Conservation (phyloP, 2,113 vertebrate genomes). For the Cygnus atratus region DNA sequence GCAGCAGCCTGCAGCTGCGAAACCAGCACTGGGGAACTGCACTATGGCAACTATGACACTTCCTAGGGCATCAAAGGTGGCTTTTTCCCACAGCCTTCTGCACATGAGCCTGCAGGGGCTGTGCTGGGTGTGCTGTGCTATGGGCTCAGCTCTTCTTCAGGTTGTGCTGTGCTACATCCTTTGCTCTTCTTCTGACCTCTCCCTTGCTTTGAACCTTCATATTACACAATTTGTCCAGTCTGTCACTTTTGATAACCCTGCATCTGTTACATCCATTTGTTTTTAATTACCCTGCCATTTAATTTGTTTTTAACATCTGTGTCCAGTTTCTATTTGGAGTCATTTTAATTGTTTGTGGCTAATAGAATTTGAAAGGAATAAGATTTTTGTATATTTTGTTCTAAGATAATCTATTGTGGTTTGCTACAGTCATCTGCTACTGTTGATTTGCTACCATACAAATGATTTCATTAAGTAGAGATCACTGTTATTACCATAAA, state of each 20-base stretch:
- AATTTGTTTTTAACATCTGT: slow-evolving; percentile 41
- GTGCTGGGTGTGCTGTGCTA: accelerated
- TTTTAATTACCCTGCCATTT: slow-evolving; percentile 36
- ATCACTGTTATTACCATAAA: slow-evolving; percentile 52
- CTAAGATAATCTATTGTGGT: slow-evolving; percentile 14
- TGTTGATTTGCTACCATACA: slow-evolving; percentile 36
- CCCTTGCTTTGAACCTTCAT: background rate
- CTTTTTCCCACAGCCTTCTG: accelerated
- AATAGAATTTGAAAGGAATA: slow-evolving; percentile 47
- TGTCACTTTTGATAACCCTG: slow-evolving; percentile 20
- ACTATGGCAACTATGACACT: background rate
- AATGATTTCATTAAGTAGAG: slow-evolving; percentile 42
- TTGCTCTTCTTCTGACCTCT: background rate
- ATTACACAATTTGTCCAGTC: background rate
- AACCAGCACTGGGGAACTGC: accelerated
- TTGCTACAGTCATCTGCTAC: slow-evolving; percentile 14
- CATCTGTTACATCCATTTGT: background rate
- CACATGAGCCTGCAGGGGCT: background rate
- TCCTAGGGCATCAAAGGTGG: background rate
- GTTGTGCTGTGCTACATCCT: accelerated
- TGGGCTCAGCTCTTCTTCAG: background rate
- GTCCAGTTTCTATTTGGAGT: background rate
- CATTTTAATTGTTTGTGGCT: slow-evolving; percentile 3
- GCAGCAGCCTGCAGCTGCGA: background rate
- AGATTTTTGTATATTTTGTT: slow-evolving; percentile 25